These are phyloP conservation scores for Drosophila nasuta DNA, from an alignment of 1,140 invertebrate genomes.

Conservation along the genomic window DNA sequence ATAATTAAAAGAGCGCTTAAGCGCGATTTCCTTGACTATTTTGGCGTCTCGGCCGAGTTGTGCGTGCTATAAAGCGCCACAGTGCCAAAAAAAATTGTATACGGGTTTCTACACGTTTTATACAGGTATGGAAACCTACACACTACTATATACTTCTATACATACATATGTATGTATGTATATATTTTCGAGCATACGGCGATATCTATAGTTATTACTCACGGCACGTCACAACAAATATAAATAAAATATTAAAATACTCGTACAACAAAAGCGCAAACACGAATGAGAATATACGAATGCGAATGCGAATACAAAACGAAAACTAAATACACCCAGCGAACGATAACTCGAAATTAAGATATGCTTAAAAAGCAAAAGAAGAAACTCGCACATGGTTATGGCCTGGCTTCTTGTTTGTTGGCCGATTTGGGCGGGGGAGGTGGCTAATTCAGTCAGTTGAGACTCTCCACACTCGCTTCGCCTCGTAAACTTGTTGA, in stretches of 20 bases:
- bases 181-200: slow-evolving; percentile 15
- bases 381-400: slow-evolving; percentile 62
- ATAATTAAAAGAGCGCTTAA: slow-evolving; percentile 22
- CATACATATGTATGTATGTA: slow-evolving; percentile 1
- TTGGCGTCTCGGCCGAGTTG: slow-evolving; percentile 55
- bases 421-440: slow-evolving; percentile 33
- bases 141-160: slow-evolving; percentile 12
- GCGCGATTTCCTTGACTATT: slow-evolving; percentile 60
- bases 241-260: slow-evolving; percentile 61
- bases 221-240: slow-evolving; percentile 77
- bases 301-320: slow-evolving; percentile 45
- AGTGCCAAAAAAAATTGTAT: slow-evolving; percentile 51
- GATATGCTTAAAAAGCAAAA: slow-evolving; percentile 75
- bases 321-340: slow-evolving; percentile 59
- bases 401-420: slow-evolving; percentile 30
- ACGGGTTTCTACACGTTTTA: slow-evolving; percentile 59
- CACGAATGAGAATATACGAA: slow-evolving; percentile 22
- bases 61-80: slow-evolving; percentile 61
- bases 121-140: slow-evolving; percentile 19
- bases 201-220: slow-evolving; percentile 78
- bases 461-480: neutral
- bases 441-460: slow-evolving; percentile 39
- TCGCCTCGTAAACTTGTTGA: slow-evolving; percentile 72
- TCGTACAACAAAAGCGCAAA: slow-evolving; percentile 20
- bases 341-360: slow-evolving; percentile 67